Percentiles rank a stretch among this genome's conserved stretches.
These are phyloP conservation scores for Eugnorisma glareosa DNA, from an alignment of 2,888 invertebrate species.

Conservation along the genomic window DNA sequence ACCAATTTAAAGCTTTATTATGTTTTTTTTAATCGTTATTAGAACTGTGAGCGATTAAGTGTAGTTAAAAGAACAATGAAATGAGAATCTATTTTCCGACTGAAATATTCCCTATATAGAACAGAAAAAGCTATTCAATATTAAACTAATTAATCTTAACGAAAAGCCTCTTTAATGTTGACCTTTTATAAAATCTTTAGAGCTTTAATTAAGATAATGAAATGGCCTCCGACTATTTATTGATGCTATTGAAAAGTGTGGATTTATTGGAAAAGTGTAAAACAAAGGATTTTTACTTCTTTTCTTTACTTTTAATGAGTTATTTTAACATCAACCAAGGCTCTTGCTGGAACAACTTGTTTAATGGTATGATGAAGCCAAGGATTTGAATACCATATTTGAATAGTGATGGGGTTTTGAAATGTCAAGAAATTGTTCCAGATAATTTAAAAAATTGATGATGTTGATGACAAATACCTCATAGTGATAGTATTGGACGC, in stretches of 20 bases:
- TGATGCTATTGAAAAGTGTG: slow-evolving; percentile 51
- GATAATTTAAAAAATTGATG: too few species aligned
- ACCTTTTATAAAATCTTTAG: slow-evolving; percentile 30
- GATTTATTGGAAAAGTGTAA: slow-evolving; percentile 55
- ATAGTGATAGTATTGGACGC: too few species aligned
- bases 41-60: neutral
- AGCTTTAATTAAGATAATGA: slow-evolving; percentile 51
- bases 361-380: neutral
- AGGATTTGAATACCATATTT: too few species aligned
- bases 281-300: slow-evolving; percentile 46
- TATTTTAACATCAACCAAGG: slow-evolving; percentile 10
- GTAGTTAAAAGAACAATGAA: neutral
- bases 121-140: slow-evolving; percentile 10
- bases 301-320: slow-evolving; percentile 34
- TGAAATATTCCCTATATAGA: slow-evolving; percentile 15
- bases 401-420: too few species aligned
- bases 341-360: neutral
- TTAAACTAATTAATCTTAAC: slow-evolving; percentile 33
- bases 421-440: too few species aligned
- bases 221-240: slow-evolving; percentile 47
- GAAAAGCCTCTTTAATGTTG: slow-evolving; percentile 14
- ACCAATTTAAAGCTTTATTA: neutral
- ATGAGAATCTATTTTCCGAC: neutral
- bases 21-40: neutral
- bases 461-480: too few species aligned